Evolutionary conservation across 1,140 invertebrate genomes (phyloP).

Genomic region (Coboldia fuscipes): DNA sequence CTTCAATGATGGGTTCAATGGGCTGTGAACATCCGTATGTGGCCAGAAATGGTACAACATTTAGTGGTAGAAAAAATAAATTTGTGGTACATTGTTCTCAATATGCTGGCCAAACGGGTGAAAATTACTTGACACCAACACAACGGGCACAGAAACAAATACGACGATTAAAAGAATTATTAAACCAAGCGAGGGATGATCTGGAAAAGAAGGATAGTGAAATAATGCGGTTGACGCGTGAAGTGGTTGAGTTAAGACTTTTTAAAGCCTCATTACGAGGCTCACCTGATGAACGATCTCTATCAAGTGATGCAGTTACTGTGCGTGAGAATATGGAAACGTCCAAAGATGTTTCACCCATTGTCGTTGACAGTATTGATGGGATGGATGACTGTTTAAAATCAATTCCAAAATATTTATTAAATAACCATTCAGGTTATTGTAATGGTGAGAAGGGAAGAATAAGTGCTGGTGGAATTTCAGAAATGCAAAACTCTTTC

Average conservation of each 20-base stretch:
- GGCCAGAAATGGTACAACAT: conserved; percentile 58
- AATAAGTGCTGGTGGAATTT: too few relatives aligned
- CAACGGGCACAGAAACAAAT: conserved; percentile 62
- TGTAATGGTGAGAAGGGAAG: too few relatives aligned
- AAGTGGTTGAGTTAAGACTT: conserved; percentile 56
- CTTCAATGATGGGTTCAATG: conserved; percentile 24
- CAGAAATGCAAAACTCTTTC: conserved; percentile 43
- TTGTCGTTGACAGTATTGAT: conserved; percentile 22
- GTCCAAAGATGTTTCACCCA: conserved; percentile 22
- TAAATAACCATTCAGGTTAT: too few relatives aligned
- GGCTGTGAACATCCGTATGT: conserved; percentile 59
- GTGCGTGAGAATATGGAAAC: conserved; percentile 35
- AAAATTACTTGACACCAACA: conserved; percentile 69
- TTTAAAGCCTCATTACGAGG: conserved; percentile 55
- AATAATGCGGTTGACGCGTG: conserved; percentile 55
- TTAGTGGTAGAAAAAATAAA: conserved; percentile 39
- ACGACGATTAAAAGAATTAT: conserved; percentile 40
- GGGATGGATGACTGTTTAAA: conserved; percentile 12
- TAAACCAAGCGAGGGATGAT: conserved; percentile 49
- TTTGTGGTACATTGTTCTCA: conserved; percentile 66
- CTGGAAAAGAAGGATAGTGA: conserved; percentile 59
- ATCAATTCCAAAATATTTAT: conserved; percentile 23
- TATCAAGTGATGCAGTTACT: conserved; percentile 49
- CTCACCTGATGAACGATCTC: conserved; percentile 47
- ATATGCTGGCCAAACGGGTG: conserved; percentile 42